These are phyloP conservation scores for Drosophila ustulata DNA, from an alignment of 2,888 invertebrate genomes.

Conservation along the genomic window DNA sequence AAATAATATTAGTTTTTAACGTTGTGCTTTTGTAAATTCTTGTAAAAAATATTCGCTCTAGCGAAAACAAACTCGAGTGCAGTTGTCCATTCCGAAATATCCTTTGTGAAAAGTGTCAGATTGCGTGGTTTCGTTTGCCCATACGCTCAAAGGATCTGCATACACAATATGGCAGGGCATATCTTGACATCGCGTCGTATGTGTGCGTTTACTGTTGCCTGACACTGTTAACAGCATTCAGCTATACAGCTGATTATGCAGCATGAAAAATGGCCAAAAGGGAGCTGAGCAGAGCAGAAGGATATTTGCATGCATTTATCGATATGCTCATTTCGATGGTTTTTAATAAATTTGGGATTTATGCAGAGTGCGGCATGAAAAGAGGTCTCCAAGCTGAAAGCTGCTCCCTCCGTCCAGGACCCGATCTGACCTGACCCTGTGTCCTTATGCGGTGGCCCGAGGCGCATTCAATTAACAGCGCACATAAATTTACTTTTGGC, in stretches of 20 bases:
- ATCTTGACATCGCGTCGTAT: constrained; percentile 9
- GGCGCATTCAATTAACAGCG: constrained; percentile 74
- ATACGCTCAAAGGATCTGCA: constrained; percentile 38
- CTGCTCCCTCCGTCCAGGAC: constrained; percentile 33
- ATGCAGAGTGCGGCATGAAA: constrained; percentile 49
- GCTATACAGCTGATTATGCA: constrained; percentile 74
- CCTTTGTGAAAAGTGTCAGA: constrained; percentile 13
- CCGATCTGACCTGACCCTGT: constrained; percentile 43
- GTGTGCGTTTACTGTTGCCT: constrained; percentile 40
- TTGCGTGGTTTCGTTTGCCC: constrained; percentile 38
- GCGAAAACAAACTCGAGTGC: not conserved
- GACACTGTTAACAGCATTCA: constrained; percentile 65
- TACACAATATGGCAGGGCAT: constrained; percentile 22
- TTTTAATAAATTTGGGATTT: constrained; percentile 76
- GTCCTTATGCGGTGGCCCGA: constrained; percentile 57
- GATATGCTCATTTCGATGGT: constrained; percentile 53
- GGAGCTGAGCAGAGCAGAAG: constrained; percentile 16
- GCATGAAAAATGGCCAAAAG: constrained; percentile 67
- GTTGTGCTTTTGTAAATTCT: too few species aligned
- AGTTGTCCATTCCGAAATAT: not conserved
- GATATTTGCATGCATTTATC: constrained; percentile 70
- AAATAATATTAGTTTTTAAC: too few species aligned
- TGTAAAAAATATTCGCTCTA: too few species aligned
- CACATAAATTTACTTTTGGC: constrained; percentile 75
- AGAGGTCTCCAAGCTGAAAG: constrained; percentile 14